Evolutionary conservation across 2,888 invertebrate species (phyloP).

Genomic region (Sialis fuliginosa): DNA sequence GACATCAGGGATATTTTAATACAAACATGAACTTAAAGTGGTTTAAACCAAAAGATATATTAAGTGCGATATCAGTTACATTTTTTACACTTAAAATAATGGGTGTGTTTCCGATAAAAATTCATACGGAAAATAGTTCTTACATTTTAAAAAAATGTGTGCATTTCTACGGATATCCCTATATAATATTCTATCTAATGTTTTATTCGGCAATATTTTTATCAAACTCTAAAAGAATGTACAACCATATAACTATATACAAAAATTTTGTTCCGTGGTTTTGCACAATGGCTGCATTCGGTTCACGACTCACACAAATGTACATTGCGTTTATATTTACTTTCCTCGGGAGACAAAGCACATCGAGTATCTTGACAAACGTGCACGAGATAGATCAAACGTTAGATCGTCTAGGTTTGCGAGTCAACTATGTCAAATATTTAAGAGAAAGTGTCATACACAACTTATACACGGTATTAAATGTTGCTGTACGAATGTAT

Average conservation of each 20-base stretch:
- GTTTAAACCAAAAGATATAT: not conserved
- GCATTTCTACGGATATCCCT: not conserved
- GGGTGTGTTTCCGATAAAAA: not conserved
- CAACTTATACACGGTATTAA: not conserved
- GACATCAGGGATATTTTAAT: not conserved
- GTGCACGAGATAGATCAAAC: not conserved
- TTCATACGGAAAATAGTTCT: not conserved
- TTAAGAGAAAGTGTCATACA: not conserved
- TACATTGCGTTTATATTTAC: not conserved
- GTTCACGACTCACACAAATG: not conserved
- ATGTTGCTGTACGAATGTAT: not conserved
- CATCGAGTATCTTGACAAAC: not conserved
- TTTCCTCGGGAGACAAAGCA: not conserved
- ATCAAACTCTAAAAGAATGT: not conserved
- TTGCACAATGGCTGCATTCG: not conserved
- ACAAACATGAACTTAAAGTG: not conserved
- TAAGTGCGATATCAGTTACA: not conserved
- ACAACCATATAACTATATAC: not conserved
- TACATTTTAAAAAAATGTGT: not conserved
- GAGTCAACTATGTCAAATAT: not conserved
- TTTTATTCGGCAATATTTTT: not conserved
- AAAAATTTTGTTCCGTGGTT: not conserved
- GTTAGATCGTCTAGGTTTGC: not conserved
- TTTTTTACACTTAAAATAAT: not conserved
- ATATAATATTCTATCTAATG: conserved; percentile 1